Evolutionary conservation across 2,113 vertebrate genomes (phyloP), one percentile per base, ranked within the genome.

Genomic region (Thymallus thymallus): DNA sequence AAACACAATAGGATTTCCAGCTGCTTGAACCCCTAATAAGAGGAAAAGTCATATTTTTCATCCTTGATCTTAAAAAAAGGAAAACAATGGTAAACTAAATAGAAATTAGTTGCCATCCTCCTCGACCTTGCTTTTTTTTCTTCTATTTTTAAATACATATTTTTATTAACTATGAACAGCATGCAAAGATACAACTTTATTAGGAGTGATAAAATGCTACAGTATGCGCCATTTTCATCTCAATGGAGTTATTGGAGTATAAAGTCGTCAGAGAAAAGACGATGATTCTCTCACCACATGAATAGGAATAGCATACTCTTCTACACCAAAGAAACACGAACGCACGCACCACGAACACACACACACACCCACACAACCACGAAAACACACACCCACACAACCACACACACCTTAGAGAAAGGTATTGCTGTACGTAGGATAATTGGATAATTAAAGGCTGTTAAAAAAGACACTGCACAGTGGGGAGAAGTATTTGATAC

Each of bases 131-230:
- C n/a, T 72, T 62, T 77, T 60, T 63, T 41, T 72, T 66, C 56
- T 66, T 32, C 35, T 46, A 35, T 20, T 66, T 35, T 26, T 14
- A 62, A 73, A 80, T 71, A 76, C 45, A 70, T 73, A 74, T 85
- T 91, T 75, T 72, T 62, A 80, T 83, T 65, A 85, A 63, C 73
- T 45, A 23, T 75, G 82, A 16, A 72, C 46, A 64, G 64, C 76
- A 56, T 69, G 32, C 30, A 77, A 78, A 81, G 83, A 85, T 90
- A 84, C 84, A 90, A 85, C 69, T 86, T 84, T 85, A 85, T 88
- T 80, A 74, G 48, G 61, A 82, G 58, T 62, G 70, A 84, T 80
- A 69, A 76, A 80, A 84, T 68, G 64, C 67, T 16, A 2, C 35
- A 2, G 7, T 82, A 51, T 16, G 23, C 77, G 45, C 24, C n/a